These are phyloP conservation scores for Stenurella melanura DNA, from an alignment of 2,888 invertebrate genomes.

Conservation along the genomic window DNA sequence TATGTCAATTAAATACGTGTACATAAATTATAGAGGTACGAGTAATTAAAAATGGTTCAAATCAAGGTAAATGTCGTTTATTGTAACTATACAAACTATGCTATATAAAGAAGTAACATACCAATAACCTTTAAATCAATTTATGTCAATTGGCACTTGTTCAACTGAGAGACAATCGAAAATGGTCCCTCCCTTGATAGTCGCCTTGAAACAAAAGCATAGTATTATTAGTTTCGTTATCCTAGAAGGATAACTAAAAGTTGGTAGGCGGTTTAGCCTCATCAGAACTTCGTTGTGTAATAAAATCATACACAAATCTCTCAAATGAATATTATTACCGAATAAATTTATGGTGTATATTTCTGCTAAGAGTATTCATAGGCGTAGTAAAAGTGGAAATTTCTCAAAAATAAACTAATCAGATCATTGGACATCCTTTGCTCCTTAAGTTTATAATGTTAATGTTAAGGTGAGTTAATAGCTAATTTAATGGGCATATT, in stretches of 20 bases:
- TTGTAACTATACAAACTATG: conserved; percentile 9
- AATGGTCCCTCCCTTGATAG: conserved; percentile 15
- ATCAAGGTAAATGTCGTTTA: conserved; percentile 8
- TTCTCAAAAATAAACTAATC: too few species aligned
- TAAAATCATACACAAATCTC: neutral
- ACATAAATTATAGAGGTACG: conserved; percentile 14
- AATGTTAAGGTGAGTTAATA: too few species aligned
- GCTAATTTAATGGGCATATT: too few species aligned
- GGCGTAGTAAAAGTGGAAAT: neutral
- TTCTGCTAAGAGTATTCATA: neutral
- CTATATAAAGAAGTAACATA: conserved; percentile 17
- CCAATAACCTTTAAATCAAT: conserved; percentile 16
- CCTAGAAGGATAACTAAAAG: conserved; percentile 3
- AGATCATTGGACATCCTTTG: too few species aligned
- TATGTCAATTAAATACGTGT: conserved; percentile 16
- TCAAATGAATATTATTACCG: neutral
- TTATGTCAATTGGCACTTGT: conserved; percentile 14
- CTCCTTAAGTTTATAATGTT: too few species aligned
- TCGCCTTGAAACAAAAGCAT: conserved; percentile 20
- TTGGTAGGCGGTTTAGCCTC: neutral
- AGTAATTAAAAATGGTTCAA: conserved; percentile 5
- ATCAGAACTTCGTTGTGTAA: neutral
- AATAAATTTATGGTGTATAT: neutral
- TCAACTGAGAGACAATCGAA: conserved; percentile 11
- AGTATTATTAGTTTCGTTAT: conserved; percentile 15